Conservation (phyloP, 2,113 vertebrate species). For the Proteles cristata region DNA sequence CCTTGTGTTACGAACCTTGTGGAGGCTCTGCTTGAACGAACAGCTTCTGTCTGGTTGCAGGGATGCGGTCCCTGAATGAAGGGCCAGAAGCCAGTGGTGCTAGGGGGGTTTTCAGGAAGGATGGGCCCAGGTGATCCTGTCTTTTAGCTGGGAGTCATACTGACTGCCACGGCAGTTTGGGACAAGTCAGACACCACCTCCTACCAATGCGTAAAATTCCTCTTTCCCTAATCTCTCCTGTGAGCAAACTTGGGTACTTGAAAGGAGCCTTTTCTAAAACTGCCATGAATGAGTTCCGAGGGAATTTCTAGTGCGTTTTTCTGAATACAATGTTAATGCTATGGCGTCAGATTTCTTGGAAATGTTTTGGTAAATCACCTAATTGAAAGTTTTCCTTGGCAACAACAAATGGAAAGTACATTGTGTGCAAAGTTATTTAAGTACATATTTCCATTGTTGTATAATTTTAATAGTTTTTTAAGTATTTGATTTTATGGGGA, state of each 20-base stretch:
- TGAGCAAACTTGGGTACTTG: neutral
- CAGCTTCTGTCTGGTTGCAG: neutral
- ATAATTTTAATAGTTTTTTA: slow-evolving; percentile 41
- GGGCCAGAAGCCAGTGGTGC: no score
- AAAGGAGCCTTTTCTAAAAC: slow-evolving; percentile 19
- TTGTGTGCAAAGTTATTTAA: slow-evolving; percentile 1
- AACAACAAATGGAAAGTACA: neutral
- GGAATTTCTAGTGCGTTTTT: neutral
- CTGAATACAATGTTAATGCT: neutral
- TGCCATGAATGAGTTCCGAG: neutral
- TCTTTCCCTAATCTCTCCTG: fast-evolving
- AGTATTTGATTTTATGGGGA: slow-evolving; percentile 32
- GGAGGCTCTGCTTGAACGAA: neutral
- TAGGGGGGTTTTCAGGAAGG: neutral
- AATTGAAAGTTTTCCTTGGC: neutral
- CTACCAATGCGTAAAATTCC: neutral
- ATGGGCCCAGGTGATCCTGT: neutral
- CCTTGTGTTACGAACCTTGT: neutral
- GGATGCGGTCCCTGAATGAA: neutral
- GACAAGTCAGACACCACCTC: neutral
- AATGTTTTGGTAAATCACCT: neutral
- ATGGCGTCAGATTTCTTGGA: neutral
- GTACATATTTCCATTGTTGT: neutral
- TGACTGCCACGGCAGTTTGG: neutral
- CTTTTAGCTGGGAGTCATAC: neutral